Conservation (phyloP, 2,888 invertebrate genomes). For the Amblyteles armatorius region DNA sequence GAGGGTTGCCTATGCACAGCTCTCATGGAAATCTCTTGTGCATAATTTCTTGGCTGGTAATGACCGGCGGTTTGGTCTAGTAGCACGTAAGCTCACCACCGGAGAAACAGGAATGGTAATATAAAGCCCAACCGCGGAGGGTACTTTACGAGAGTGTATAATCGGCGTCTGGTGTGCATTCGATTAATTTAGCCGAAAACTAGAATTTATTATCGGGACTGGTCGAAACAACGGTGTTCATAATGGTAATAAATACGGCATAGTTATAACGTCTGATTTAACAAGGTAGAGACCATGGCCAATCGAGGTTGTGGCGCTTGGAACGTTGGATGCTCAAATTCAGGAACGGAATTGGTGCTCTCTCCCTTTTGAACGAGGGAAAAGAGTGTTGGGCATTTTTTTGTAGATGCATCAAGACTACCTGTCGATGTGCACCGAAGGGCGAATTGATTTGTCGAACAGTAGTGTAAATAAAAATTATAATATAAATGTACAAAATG, state of each 20-base stretch:
- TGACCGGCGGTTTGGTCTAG: constrained; percentile 65
- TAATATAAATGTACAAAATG: neutral
- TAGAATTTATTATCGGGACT: constrained; percentile 54
- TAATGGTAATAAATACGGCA: constrained; percentile 42
- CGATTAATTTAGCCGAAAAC: constrained; percentile 69
- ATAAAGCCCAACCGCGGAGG: constrained; percentile 21
- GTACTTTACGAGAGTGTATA: constrained; percentile 61
- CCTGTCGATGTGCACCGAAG: neutral
- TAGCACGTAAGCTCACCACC: constrained; percentile 47
- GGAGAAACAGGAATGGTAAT: constrained; percentile 47
- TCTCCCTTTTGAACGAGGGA: too few species aligned
- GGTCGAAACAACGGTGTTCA: constrained; percentile 47
- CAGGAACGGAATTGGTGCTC: neutral
- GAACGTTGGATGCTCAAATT: neutral
- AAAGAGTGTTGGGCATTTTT: neutral
- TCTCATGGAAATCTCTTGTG: constrained; percentile 68
- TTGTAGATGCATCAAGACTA: neutral
- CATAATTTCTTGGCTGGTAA: constrained; percentile 71
- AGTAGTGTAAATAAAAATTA: neutral
- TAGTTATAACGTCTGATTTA: neutral
- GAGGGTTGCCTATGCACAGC: constrained; percentile 48
- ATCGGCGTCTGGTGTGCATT: constrained; percentile 70
- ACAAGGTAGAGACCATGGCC: neutral
- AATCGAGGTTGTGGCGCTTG: neutral
- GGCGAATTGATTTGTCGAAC: neutral